Conservation (phyloP, 2,888 invertebrate species). For the Pinctada fucata region DNA sequence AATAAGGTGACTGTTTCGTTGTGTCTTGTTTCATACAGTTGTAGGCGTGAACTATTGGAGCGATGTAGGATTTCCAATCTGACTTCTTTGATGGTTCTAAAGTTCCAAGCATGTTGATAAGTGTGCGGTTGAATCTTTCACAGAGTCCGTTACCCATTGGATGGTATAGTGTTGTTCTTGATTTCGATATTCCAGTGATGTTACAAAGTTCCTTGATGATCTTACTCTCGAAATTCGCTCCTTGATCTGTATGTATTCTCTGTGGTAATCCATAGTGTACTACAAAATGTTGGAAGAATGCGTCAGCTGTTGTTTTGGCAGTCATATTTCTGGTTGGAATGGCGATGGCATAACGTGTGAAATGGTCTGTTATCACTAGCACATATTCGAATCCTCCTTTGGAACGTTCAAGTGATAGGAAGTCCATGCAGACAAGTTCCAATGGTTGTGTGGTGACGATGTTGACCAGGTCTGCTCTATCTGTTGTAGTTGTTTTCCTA, state of each 20-base stretch:
- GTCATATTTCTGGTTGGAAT: conserved; percentile 34
- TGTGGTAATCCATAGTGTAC: too few species aligned
- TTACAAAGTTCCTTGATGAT: too few species aligned
- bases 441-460: conserved; percentile 11
- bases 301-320: too few species aligned
- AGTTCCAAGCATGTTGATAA: conserved; percentile 28
- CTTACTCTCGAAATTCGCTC: too few species aligned
- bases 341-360: conserved; percentile 28
- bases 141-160: conserved; percentile 42
- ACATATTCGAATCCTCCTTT: conserved; percentile 16
- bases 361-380: conserved; percentile 16
- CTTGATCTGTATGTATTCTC: too few species aligned
- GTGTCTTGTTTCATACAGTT: conserved; percentile 27
- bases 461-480: conserved; percentile 7
- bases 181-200: too few species aligned
- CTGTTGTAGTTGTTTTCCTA: conserved; percentile 10
- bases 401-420: conserved; percentile 16
- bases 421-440: conserved; percentile 31
- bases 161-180: too few species aligned
- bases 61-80: conserved; percentile 31
- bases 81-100: conserved; percentile 24
- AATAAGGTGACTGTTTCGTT: conserved; percentile 35
- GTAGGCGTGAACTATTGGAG: conserved; percentile 19
- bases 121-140: conserved; percentile 36
- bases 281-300: too few species aligned